Conservation (phyloP, 2,113 vertebrate genomes). For the Percopsis transmontana region DNA sequence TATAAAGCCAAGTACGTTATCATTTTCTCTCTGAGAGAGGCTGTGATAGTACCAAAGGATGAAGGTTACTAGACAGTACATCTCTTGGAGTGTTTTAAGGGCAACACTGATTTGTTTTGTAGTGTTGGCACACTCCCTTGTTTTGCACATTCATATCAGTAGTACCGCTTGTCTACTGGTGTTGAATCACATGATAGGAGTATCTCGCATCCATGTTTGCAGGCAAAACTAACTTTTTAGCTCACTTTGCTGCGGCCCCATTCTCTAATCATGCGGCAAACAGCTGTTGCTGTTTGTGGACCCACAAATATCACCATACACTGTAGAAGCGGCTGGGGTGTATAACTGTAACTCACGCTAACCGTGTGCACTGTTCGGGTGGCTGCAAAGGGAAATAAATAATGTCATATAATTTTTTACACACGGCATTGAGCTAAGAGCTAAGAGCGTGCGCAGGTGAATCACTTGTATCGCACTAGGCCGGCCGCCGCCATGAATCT, state of each 20-base stretch:
- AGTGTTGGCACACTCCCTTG: slow-evolving; percentile 37
- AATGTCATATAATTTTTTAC: slow-evolving; percentile 31
- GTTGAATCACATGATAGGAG: slow-evolving; percentile 30
- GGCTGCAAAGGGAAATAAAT: slow-evolving; percentile 39
- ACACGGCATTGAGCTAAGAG: slow-evolving; percentile 6
- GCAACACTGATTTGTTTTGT: slow-evolving; percentile 51
- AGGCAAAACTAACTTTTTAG: slow-evolving; percentile 4
- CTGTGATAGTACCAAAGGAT: slow-evolving; percentile 59
- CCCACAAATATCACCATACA: too few species aligned
- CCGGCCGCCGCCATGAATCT: slow-evolving; percentile 29
- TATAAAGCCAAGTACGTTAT: slow-evolving; percentile 77
- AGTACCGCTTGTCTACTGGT: slow-evolving; percentile 5
- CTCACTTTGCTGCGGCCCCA: not conserved
- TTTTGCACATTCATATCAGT: slow-evolving; percentile 39
- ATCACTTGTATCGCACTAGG: slow-evolving; percentile 29
- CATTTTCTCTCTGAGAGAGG: slow-evolving; percentile 64
- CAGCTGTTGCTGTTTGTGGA: not conserved
- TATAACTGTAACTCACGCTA: not conserved
- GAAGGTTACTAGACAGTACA: slow-evolving; percentile 57
- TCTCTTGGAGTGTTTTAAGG: slow-evolving; percentile 62
- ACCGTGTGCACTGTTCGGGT: slow-evolving; percentile 11
- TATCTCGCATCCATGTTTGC: not conserved
- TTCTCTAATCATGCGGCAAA: not conserved
- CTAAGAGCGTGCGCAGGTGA: slow-evolving; percentile 31
- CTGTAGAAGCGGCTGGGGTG: too few species aligned